Conservation (phyloP, 2,113 vertebrate species). For the Chamaetylas fuelleborni region DNA sequence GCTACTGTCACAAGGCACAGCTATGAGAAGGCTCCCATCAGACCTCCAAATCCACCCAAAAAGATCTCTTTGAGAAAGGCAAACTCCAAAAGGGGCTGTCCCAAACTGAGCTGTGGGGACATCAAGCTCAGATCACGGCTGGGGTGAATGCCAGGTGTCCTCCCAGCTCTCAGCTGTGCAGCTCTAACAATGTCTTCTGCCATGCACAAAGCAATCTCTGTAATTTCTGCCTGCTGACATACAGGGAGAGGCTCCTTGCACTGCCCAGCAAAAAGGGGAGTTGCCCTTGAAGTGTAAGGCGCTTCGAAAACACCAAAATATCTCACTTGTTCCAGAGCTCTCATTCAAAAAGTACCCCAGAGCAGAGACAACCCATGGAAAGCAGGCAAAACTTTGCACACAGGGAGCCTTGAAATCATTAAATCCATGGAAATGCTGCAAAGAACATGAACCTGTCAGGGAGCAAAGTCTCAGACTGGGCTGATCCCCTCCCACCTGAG, state of each 20-base stretch:
- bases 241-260: background rate
- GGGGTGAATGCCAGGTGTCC: background rate
- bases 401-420: background rate
- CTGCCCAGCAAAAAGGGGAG: background rate
- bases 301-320: background rate
- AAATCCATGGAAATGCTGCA: accelerated
- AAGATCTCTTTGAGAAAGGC: background rate
- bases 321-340: background rate
- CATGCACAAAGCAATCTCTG: too few species aligned
- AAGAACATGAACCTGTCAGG: accelerated
- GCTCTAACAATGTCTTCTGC: background rate
- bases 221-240: background rate
- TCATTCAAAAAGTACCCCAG: background rate
- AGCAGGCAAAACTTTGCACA: background rate
- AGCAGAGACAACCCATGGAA: background rate
- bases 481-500: background rate
- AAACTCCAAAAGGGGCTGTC: background rate
- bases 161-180: background rate
- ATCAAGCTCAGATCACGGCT: background rate
- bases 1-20: background rate
- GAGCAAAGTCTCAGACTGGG: accelerated
- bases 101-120: background rate
- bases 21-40: background rate
- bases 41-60: background rate
- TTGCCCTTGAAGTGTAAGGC: background rate